Base-by-base conservation (phyloP, 2,888 invertebrate species). In the Iselma pallidipennis region DNA sequence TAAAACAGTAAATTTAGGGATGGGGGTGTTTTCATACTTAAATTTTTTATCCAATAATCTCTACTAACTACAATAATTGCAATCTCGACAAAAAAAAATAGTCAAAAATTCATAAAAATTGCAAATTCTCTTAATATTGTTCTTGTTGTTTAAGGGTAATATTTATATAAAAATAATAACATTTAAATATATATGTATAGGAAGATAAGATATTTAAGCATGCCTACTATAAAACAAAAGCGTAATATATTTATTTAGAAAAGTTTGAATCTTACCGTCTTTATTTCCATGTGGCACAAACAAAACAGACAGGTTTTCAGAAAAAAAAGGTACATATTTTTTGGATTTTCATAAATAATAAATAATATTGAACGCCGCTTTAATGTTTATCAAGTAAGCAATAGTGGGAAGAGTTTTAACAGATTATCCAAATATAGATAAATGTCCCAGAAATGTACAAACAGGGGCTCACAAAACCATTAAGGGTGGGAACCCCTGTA, bases 181-280 rank as follows among this genome's bases (percentile, higher is more conserved):
- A 45, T 21, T 45, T 45, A 12, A 12, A 45, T 45, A 37, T 5
- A 10, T 45, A 21, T 21, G 4, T 19, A 45, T 21, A 21, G 45
- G 45, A 21, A 21, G 45, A 45, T 45, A 42, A 42, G 6, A 42
- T 45, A 25, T 4, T 21, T 21, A 45, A 45, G 45, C 45, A 45
- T 45, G 45, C 45, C 45, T 45, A 21, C 19, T 45, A n/a, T n/a
- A 45, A 45, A 42, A 45, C 2, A 45, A 45, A 45, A 42, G 42
- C 42, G 19, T 21, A 45, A 45, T 45, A 50, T 50, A 23, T 21
- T 21, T 56, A 28, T 29, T 56, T 42, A 25, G 66, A 70, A 72
- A 68, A 74, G 79, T 45, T 45, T 78, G 80, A 81, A 81, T 74
- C 83, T 83, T 83, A 83, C 83, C 83, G 81, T 83, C 83, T 82